Evolutionary conservation across 2,113 vertebrate species (phyloP), one percentile per base, ranked within the genome.

Genomic region (Hiodon alosoides): DNA sequence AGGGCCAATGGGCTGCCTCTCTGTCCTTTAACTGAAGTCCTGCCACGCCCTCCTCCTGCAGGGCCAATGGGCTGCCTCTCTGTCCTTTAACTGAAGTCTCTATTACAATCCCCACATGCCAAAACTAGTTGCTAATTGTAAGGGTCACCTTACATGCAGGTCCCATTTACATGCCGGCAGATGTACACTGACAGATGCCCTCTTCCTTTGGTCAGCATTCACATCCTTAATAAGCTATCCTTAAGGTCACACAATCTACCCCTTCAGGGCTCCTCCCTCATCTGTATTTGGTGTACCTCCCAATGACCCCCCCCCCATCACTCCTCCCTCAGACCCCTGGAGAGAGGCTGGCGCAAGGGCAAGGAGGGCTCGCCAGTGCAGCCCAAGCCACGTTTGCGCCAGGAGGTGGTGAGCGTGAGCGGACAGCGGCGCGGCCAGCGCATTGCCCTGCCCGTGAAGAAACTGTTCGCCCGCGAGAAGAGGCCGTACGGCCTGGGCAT

Each of bases 401-500:
- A 99, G 88, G 97, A 99, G 87, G 97, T 98, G 78, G 95, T 99
- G 84, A 98, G 94, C 0, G 76, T 96, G 0, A 90, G 89, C 0
- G 95, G 94, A 0, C 94, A 96, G 86, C 89, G 92, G 73, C 91
- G 97, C 0, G 97, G 97, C 0, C 96, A 98, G 86, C 93, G 97
- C 70, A 99, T 99, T 0, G 92, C 93, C 0, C 89, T 98, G 2
- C 96, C 97, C 0, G 96, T 98, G 70, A 95, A 96, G 85, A 98
- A 97, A 85, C 93, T 99, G 61, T 98, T 99, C 1, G 93, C 95
- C 74, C 91, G 94, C 71, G 96, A 98, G 88, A 99, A 99, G 89
- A 86, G 97, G 75, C 96, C 97, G 0, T 98, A 98, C 0, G 96
- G 97, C 5, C 86, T 99, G 82, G 97, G 97, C 69, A 98, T 99